A percentile compares a stretch with the other conserved stretches of the same genome.
Conservation (phyloP, 2,113 vertebrate species). For the Callocephalon fimbriatum region DNA sequence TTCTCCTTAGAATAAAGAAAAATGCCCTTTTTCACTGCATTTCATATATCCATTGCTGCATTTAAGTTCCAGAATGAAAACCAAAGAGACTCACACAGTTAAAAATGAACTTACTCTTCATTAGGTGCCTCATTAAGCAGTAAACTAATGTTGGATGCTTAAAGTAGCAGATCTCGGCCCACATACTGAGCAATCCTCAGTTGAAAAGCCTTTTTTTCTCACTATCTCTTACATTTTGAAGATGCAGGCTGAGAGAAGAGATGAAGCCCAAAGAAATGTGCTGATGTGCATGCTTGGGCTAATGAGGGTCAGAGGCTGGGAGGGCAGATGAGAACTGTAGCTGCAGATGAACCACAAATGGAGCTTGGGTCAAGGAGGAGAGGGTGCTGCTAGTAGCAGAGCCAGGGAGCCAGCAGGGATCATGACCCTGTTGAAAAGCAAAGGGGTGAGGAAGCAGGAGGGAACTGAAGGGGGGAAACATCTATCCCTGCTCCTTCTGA, state of each 20-base stretch:
- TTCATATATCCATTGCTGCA: not conserved
- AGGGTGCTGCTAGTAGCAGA: not conserved
- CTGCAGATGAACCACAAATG: not conserved
- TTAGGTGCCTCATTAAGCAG: not conserved
- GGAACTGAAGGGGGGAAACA: not conserved
- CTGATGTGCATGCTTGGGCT: not conserved
- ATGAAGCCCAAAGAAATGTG: not conserved
- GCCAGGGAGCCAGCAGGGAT: not conserved
- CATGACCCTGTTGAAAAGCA: not conserved
- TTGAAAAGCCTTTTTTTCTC: not conserved
- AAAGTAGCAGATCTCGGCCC: not conserved
- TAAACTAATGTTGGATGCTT: not conserved
- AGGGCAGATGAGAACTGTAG: not conserved
- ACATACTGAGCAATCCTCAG: not conserved
- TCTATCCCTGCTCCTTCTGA: not conserved
- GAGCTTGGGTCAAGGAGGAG: not conserved
- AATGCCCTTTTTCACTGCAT: not conserved
- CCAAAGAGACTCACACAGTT: not conserved
- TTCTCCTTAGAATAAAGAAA: not conserved
- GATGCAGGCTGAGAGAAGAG: not conserved
- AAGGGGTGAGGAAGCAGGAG: not conserved
- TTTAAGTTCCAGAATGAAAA: not conserved
- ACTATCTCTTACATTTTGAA: not conserved
- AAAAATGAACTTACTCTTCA: not conserved
- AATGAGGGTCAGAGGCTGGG: not conserved